These are phyloP conservation scores for Pararge aegeria DNA, from an alignment of 1,140 invertebrate species.

Conservation along the genomic window DNA sequence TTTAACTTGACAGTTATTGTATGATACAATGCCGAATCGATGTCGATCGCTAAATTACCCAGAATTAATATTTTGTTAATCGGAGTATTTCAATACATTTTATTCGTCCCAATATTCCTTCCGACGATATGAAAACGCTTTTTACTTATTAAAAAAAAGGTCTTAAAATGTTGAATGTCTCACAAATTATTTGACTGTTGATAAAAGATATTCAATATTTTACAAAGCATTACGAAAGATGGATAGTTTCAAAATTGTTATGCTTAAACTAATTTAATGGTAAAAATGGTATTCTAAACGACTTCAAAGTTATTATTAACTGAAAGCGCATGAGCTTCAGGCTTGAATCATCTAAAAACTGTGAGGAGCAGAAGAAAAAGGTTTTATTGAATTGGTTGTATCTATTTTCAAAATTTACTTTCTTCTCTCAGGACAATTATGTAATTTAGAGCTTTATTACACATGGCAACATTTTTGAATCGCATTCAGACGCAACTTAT, in stretches of 20 bases:
- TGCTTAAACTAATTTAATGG: neutral
- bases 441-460: no score
- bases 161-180: constrained; percentile 17
- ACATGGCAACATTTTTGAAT: no score
- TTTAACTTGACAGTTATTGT: no score
- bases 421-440: neutral
- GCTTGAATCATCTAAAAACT: constrained; percentile 4
- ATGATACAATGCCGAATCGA: no score
- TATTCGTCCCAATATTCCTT: no score
- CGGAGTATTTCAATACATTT: no score
- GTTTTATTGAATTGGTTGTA: constrained; percentile 5
- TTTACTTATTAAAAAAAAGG: neutral
- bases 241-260: neutral
- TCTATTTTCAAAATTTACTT: constrained; percentile 1
- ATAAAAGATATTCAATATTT: neutral
- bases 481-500: no score
- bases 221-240: neutral
- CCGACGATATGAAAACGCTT: neutral
- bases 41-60: no score
- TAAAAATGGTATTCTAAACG: neutral
- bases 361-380: constrained; percentile 17
- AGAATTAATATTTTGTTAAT: no score
- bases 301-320: no score
- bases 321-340: constrained; percentile 24
- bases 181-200: neutral